Base-by-base conservation (phyloP, 2,797 vertebrate species). In the Falco naumanni region DNA sequence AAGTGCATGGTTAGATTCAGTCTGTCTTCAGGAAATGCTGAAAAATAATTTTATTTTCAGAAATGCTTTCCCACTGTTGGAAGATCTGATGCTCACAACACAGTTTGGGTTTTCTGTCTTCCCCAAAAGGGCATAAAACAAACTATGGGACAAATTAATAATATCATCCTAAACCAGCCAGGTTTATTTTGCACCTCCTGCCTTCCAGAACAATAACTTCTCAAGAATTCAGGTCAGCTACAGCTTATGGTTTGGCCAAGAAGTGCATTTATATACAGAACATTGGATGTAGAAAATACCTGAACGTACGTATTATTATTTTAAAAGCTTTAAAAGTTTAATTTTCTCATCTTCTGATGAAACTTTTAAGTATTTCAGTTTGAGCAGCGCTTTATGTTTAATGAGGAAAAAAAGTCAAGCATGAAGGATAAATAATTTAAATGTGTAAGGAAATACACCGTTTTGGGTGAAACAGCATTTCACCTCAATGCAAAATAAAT, bases 251-350 rank as follows among this genome's bases (percentile, higher is more conserved):
- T 50, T 83, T 33, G 31, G 25, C 16, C 34, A 14, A 54, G 31
- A 43, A 66, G 22, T 1, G 0, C 15, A 5, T 43, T 54, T 33
- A 13, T 24, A 7, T 37, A 37, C 5, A 31, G 47, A 24, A 26
- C 16, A 5, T 12, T 7, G 21, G 61, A 47, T 28, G 24, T 28
- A 54, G 82, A 50, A 74, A 68, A 68, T 33, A 75, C 31, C 13
- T 34, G 43, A 48, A 50, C 7, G 9, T 2, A 4, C 0, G 1
- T 5, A 10, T 6, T 28, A n/a, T n/a, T 37, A 19, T 54, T 74
- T 56, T 56, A 16, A 56, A 63, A 70, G 34, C 87, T 83, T 63
- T 24, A 19, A 9, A 50, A 11, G 33, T 64, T 43, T 24, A 37
- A 50, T 37, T 63, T 77, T 57, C 34, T 6, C 4, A 6, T 56